Base-by-base conservation (phyloP, 1,140 invertebrate genomes). In the Chlorops oryzae region DNA sequence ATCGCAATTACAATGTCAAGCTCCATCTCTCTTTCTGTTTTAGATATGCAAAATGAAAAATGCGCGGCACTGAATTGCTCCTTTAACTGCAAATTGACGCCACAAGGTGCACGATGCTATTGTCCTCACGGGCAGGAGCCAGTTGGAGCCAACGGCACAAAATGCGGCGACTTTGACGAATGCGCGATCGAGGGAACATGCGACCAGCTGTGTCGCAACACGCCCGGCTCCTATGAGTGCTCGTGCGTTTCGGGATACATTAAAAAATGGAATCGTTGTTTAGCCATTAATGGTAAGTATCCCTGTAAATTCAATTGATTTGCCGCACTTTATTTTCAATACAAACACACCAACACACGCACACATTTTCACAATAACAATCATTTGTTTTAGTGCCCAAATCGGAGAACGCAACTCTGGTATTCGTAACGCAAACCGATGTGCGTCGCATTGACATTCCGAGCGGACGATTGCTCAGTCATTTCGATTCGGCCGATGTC, bases 171-270 rank as follows among this genome's bases (percentile, higher is more conserved):
- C 74, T 78, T 81, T 25, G 78, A 90, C 70, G 87, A 90, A 70
- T 91, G 89, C 69, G 62, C 71, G 50, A 64, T 80, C 46, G 83
- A 88, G 52, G 82, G 81, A 21, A 76, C 81, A 13, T 95, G 91
- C 72, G 84, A 88, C 61, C 90, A 94, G 71, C 58, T 75, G 17
- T 95, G 92, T 70, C 75, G 68, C 49, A 90, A 92, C 71, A 80
- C 79, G 9, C 72, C 74, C 6, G 85, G 87, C 37, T 83, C 80
- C 28, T 90, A 79, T 73, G 69, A 75, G 18, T 95, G 91, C 74
- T 76, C 78, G 37, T 92, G 92, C 76, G 81, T 81, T 2, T 67
- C 78, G 6, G 90, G 89, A 2, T 93, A 92, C 72, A 67, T 70
- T 47, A 77, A 80, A 50, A 60, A 66, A 23, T 75, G 78, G 55